Evolutionary conservation across 2,113 vertebrate species (phyloP), one percentile per base, ranked within the genome.

Genomic region (Cyanoramphus novaezelandiae): DNA sequence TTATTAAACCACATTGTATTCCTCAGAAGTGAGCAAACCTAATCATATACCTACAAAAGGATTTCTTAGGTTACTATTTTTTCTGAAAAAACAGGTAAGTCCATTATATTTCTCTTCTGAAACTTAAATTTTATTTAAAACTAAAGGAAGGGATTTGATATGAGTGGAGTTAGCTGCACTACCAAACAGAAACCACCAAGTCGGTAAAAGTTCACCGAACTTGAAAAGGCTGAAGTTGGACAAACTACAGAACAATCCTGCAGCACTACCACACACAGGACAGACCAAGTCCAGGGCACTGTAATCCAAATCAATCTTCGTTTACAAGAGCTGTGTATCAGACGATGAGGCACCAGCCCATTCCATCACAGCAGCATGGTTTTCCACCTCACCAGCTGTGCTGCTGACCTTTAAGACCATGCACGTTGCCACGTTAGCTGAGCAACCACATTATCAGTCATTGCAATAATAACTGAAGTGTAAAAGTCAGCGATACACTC

Each of bases 351-450:
- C 83, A 80, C 60, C 69, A 95, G 75, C 53, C 35, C 76, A 74
- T 80, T 41, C 23, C 83, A 74, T 92, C 59, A 82, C 75, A 74
- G 63, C 46, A 87, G 74, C 70, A 62, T 41, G 57, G 52, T 78
- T 89, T 91, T 92, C 71, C 77, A 91, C 78, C 84, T 93, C 84
- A 74, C 83, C 91, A 82, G 83, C 90, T 94, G 92, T 78, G 96
- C 88, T n/a, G 11, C 68, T 96, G 88, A 92, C 85, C 85, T 95
- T 94, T 84, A 88, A 90, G 88, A 91, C 72, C 83, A 68, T 0
- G 1, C 47, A 70, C 10, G 0, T 53, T 3, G 1, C 16, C 62
- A 77, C 4, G 3, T 90, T 81, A 93, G 53, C 88, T 43, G 63
- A 86, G 55, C n/a, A 90, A 83, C 79, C 50, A 78, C 71, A 44